Evolutionary conservation across 2,888 invertebrate genomes (phyloP).

Genomic region (Ormyrus thymus): DNA sequence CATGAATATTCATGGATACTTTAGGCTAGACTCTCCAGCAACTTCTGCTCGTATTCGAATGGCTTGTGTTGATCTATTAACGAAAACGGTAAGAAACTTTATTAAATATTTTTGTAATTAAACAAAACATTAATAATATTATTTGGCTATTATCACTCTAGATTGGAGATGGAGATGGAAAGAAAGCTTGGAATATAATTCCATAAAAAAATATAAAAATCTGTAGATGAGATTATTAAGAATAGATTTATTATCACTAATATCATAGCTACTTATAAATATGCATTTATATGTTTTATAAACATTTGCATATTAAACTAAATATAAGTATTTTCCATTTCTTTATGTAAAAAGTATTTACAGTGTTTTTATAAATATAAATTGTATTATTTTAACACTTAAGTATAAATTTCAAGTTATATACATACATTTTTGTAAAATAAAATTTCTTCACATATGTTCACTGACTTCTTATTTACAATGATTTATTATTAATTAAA

Average conservation of each 20-base stretch:
- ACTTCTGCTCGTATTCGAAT: constrained; percentile 92
- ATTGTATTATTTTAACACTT: constrained; percentile 27
- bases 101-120: no score
- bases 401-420: constrained; percentile 31
- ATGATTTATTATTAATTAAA: constrained; percentile 1
- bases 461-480: constrained; percentile 38
- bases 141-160: constrained; percentile 40
- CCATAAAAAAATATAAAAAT: constrained; percentile 49
- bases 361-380: constrained; percentile 37
- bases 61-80: constrained; percentile 91
- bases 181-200: constrained; percentile 59
- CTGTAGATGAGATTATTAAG: constrained; percentile 2
- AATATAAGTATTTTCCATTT: constrained; percentile 10
- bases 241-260: constrained; percentile 12
- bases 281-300: constrained; percentile 27
- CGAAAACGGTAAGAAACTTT: constrained; percentile 79
- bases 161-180: constrained; percentile 61
- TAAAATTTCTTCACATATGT: constrained; percentile 10
- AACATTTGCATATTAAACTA: constrained; percentile 22
- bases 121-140: neutral
- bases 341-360: constrained; percentile 27
- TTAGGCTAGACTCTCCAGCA: constrained; percentile 88
- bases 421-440: constrained; percentile 34
- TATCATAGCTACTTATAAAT: constrained; percentile 6
- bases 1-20: constrained; percentile 79